These are phyloP conservation scores for Aphaenogaster ashmeadi DNA, from an alignment of 1,140 invertebrate species.

Conservation along the genomic window DNA sequence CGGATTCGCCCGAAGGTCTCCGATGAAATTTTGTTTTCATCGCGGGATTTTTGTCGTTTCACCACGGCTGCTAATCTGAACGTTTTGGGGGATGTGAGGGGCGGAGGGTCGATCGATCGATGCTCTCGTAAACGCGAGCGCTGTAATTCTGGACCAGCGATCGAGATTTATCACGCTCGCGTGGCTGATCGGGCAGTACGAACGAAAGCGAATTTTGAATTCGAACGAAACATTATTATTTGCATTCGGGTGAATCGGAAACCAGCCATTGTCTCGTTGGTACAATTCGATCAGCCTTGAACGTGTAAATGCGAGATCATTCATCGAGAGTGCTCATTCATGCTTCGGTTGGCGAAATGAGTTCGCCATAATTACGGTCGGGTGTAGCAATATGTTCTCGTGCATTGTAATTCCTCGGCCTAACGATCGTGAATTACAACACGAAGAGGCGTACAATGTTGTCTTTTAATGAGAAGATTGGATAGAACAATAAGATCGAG, in stretches of 20 bases:
- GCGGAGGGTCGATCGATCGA: conserved; percentile 5
- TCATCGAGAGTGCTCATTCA: conserved; percentile 64
- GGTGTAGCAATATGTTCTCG: conserved; percentile 13
- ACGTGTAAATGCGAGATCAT: conserved; percentile 52
- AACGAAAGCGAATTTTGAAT: conserved; percentile 63
- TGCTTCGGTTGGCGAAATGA: conserved; percentile 37
- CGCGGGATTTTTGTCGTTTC: conserved; percentile 30
- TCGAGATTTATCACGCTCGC: conserved; percentile 72
- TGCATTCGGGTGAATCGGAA: conserved; percentile 54
- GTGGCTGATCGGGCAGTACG: conserved; percentile 54
- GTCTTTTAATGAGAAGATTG: conserved; percentile 15
- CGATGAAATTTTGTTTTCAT: conserved; percentile 36
- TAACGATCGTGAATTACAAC: conserved; percentile 26
- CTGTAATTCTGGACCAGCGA: conserved; percentile 47
- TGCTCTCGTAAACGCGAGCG: background rate
- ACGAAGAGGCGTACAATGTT: background rate
- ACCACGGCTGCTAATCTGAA: conserved; percentile 4
- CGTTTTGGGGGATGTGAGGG: background rate
- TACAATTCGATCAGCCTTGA: conserved; percentile 67
- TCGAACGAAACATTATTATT: conserved; percentile 61
- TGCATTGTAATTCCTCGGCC: conserved; percentile 10
- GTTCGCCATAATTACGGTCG: conserved; percentile 39
- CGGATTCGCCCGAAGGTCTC: background rate
- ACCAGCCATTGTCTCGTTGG: conserved; percentile 61
- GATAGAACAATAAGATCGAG: background rate